Evolutionary conservation across 1,140 invertebrate species (phyloP), one percentile per base, ranked within the genome.

Genomic region (Drosophila elegans): DNA sequence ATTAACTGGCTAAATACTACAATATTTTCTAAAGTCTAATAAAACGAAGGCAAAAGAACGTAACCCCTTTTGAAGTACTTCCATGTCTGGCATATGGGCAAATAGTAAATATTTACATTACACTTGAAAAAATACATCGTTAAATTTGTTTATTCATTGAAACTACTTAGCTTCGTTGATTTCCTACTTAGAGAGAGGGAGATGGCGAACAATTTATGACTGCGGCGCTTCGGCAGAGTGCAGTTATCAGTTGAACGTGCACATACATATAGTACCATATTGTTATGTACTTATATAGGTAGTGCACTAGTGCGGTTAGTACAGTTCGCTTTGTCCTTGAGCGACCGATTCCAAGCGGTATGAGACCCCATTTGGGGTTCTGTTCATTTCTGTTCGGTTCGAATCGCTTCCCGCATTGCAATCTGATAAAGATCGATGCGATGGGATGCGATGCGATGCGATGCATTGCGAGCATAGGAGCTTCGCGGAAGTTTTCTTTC

Each of bases 131-230:
- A 77, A 89, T 77, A 84, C 80, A 84, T 78, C 80, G 80, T 84
- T 74, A 84, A 89, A 80, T 88, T 79, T 89, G 84, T 89, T 88
- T 84, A 84, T 74, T 78, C 68, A 89, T 80, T 59, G 72, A 79
- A 86, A 83, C 72, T 88, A 88, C 82, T 82, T 76, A 81, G 85
- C 61, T 72, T 67, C 83, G 71, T 69, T 66, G 71, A 88, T 88
- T 86, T 86, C 82, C 82, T 86, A 82, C 59, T 79, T 79, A 68
- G 64, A 38, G 5, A 45, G 52, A 75, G 49, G 16, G 76, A 38
- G 80, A 76, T 45, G 62, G 52, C 60, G 3, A 9, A 12, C 44
- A 44, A 46, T 78, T 64, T 61, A 77, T 71, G 68, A 61, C 69
- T 52, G 69, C 59, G 62, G 25, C 29, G 57, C 53, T 46, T 56